A percentile compares a stretch with the other conserved stretches of the same genome.
Conservation (phyloP, 2,888 invertebrate species). For the Thereva unica region DNA sequence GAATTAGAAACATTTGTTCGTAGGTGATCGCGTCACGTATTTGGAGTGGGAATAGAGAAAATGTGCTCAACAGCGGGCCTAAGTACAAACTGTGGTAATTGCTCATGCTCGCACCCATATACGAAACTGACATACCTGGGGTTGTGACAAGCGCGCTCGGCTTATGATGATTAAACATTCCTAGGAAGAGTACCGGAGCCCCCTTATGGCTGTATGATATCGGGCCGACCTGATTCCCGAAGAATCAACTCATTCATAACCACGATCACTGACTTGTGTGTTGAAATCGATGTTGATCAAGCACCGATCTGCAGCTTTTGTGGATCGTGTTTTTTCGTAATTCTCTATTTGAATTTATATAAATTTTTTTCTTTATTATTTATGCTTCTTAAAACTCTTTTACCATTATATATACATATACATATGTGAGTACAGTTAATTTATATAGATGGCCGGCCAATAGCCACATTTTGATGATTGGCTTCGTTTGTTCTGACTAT, state of each 20-base stretch:
- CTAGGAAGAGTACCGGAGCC: conserved; percentile 17
- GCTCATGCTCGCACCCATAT: conserved; percentile 16
- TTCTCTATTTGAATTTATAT: too few species aligned
- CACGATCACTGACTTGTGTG: conserved; percentile 22
- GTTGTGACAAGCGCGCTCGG: conserved; percentile 20
- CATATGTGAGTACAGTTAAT: conserved; percentile 25
- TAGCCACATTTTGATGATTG: conserved; percentile 10
- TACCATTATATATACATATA: neutral
- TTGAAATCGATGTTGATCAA: conserved; percentile 15
- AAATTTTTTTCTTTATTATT: conserved; percentile 7
- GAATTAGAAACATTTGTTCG: neutral
- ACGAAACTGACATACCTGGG: conserved; percentile 1
- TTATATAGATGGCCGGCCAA: conserved; percentile 10
- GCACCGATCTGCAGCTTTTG: conserved; percentile 6
- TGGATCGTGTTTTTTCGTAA: neutral
- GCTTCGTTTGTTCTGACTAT: conserved; percentile 9
- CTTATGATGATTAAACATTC: conserved; percentile 29
- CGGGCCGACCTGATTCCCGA: conserved; percentile 25
- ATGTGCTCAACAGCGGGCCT: conserved; percentile 12
- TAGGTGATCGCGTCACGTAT: neutral
- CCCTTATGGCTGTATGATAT: conserved; percentile 21
- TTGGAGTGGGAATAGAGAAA: neutral
- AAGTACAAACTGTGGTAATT: conserved; percentile 19
- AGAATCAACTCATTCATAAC: conserved; percentile 27
- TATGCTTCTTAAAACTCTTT: conserved; percentile 14